Base-by-base conservation (phyloP, 2,797 vertebrate species). In the Leptoclinus maculatus region DNA sequence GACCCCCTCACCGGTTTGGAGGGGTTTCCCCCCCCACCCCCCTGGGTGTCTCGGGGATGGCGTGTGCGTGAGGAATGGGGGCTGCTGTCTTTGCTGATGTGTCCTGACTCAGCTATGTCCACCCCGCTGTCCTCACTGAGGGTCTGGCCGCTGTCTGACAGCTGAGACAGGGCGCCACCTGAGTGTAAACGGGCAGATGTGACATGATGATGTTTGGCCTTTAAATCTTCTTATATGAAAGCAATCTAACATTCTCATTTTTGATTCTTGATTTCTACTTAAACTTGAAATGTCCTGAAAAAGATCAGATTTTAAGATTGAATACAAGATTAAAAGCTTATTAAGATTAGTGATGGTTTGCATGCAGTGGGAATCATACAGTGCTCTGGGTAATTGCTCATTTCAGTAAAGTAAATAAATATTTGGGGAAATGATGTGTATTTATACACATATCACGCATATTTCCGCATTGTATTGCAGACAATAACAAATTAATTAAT, bases 111-210 rank as follows among this genome's bases (percentile, higher is more conserved):
- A 0, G 97, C 96, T 3, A 98, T 96, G 74, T 99, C 98, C 93
- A 99, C 98, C 1, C 98, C 98, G 41, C 98, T 99, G 96, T 99
- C 98, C 92, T 99, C 98, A 1, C 98, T 99, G 74, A 99, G 96
- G 21, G 98, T 98, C 94, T 99, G 98, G 49, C 98, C 98, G 0
- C 97, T 98, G 94, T 99, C 97, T 1, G 98, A 98, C 90, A 99
- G 96, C 95, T 99, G 98, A 81, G 97, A 98, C 83, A 99, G 95
- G 0, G 97, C 95, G 75, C 97, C 96, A 80, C 97, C 97, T 97
- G 95, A 58, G 66, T 80, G 83, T 58, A 65, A 71, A 80, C 72
- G 72, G 78, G 80, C 63, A 79, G 36, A 83, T 41, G 69, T 2
- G 36, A 82, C 68, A 76, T 8, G 19, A 53, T 43, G 49, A 58